Conservation (phyloP, 2,797 vertebrate genomes). For the Loriculus beryllinus region DNA sequence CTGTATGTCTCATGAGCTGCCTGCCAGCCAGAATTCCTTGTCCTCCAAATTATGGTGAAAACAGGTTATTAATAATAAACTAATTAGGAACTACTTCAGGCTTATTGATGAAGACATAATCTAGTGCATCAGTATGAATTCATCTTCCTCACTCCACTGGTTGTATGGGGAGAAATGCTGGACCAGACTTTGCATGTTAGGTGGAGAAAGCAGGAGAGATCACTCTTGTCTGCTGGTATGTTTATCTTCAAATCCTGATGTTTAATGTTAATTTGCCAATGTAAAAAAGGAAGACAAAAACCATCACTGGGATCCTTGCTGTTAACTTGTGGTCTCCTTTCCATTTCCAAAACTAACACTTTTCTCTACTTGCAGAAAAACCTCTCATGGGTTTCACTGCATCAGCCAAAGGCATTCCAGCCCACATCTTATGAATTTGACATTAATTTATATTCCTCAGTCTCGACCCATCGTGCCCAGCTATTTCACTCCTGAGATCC, state of each 20-base stretch:
- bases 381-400: not conserved
- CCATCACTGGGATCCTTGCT: not conserved
- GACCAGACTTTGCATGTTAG: not conserved
- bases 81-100: slow-evolving; percentile 19
- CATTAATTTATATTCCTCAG: not conserved
- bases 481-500: not conserved
- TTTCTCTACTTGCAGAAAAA: not conserved
- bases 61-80: slow-evolving; percentile 13
- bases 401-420: not conserved
- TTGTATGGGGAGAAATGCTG: not conserved
- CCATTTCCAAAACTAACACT: not conserved
- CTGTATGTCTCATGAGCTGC: not conserved
- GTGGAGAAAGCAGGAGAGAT: not conserved
- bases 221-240: not conserved
- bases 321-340: not conserved
- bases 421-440: not conserved
- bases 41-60: slow-evolving; percentile 48
- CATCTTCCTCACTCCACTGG: not conserved
- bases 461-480: not conserved
- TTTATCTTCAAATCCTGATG: not conserved
- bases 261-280: not conserved
- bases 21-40: slow-evolving; percentile 29
- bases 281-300: not conserved
- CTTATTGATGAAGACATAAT: not conserved
- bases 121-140: not conserved